These are phyloP conservation scores for Poecilus cupreus DNA, from an alignment of 2,888 invertebrate genomes.

Conservation along the genomic window DNA sequence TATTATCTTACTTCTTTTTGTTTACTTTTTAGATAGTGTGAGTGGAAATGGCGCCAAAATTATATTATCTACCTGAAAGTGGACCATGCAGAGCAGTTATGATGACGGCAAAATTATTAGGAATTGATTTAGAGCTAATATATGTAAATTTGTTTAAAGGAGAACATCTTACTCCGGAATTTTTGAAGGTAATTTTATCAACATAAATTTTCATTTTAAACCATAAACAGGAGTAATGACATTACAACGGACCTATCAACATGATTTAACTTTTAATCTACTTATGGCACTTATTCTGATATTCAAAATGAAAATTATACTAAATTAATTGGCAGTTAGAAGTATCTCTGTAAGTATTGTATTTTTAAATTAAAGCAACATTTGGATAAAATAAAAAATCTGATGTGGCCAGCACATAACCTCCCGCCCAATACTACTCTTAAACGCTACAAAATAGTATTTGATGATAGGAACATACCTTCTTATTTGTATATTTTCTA, in stretches of 20 bases:
- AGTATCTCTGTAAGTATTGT: too few species aligned
- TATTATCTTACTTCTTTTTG: background rate
- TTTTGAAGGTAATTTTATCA: conserved; percentile 75
- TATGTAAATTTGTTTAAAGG: conserved; percentile 76
- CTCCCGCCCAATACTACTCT: too few species aligned
- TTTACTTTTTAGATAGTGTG: background rate
- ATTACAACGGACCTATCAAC: background rate
- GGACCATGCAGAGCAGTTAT: conserved; percentile 80
- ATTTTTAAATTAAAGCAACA: too few species aligned
- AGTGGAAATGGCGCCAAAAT: background rate
- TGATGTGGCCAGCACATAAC: too few species aligned
- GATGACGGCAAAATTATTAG: conserved; percentile 80
- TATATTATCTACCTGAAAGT: conserved; percentile 79
- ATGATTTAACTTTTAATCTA: too few species aligned
- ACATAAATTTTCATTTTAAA: background rate
- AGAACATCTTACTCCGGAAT: conserved; percentile 83
- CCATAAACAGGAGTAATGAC: background rate
- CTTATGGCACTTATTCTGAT: background rate
- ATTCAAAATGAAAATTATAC: too few species aligned
- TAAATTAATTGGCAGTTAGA: too few species aligned
- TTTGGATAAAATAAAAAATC: too few species aligned
- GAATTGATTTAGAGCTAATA: conserved; percentile 80
- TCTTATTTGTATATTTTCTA: too few species aligned
- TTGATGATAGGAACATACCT: too few species aligned
- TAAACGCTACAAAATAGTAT: too few species aligned